phyloP scores from a whole-genome alignment of 2,888 invertebrate species.

The Agrochola macilenta region DNA sequence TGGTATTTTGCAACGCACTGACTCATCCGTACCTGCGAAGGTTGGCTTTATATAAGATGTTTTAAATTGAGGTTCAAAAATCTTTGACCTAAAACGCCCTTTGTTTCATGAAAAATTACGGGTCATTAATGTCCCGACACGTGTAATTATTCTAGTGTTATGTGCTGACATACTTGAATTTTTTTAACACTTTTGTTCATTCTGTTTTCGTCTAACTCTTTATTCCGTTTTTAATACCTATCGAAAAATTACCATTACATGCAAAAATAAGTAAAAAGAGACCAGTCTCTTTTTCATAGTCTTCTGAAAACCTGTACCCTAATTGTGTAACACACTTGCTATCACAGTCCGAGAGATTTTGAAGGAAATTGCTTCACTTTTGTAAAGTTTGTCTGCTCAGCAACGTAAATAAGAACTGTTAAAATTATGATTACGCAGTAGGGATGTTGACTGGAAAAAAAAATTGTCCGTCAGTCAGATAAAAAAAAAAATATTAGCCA shows the following conservation, averaged over 20 bases:
- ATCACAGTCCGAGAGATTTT: neutral
- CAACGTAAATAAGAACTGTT: neutral
- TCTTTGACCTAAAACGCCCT: neutral
- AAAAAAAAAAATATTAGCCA: too few relatives aligned
- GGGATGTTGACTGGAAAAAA: too few relatives aligned
- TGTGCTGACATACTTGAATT: too few relatives aligned
- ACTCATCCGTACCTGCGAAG: conserved; percentile 44
- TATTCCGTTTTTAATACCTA: neutral
- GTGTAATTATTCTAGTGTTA: neutral
- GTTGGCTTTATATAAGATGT: conserved; percentile 5
- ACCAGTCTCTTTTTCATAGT: neutral
- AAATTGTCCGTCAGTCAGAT: too few relatives aligned
- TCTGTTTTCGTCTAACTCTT: neutral
- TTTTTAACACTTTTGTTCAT: neutral
- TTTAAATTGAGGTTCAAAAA: conserved; percentile 20
- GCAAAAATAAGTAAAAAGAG: neutral
- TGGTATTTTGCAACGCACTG: conserved; percentile 36
- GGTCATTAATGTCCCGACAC: neutral
- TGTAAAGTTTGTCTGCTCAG: neutral
- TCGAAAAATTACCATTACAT: neutral
- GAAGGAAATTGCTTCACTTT: neutral
- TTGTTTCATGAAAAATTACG: conserved; percentile 5
- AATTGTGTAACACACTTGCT: neutral
- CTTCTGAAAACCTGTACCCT: neutral
- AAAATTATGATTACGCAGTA: neutral